Base-by-base conservation (phyloP, 2,888 invertebrate genomes). In the Creontiades dilutus region DNA sequence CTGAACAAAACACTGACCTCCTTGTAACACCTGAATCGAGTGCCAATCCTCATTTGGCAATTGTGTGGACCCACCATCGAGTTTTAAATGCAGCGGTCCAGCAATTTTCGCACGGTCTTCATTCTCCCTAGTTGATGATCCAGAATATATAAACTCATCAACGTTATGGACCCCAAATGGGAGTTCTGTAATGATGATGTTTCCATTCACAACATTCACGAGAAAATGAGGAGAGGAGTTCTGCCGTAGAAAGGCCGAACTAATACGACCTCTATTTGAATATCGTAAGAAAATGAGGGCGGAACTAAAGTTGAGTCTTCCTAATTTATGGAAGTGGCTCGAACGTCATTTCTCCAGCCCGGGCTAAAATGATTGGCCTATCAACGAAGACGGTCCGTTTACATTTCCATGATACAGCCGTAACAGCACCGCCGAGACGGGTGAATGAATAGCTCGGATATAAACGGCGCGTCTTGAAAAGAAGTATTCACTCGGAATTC, bases 281-380 rank as follows among this genome's bases (percentile, higher is more conserved):
- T 68, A 23, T 68, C 68, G 23, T 68, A 23, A 68, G 68, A 68
- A 68, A 68, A 23, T 23, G 23, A 23, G 68, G 23, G 23, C 68
- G 68, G 68, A 68, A 68, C 27, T 68, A 68, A 68, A 68, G 11
- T 68, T 23, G 23, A 68, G 68, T 23, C 13, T 16, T 2, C 13
- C 68, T 68, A 68, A 68, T 68, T 68, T 23, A 23, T 68, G 23
- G 23, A 19, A 27, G 68, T 12, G 12, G 68, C 68, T 19, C 19
- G 9, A 68, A 23, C n/a, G 68, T 19, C 68, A 23, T 68, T 27
- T 68, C 11, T 68, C 19, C 11, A 37, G 23, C 16, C 61, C 2
- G 52, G 14, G 68, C 23, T 68, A 19, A 68, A 68, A 68, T 23
- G 68, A 68, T 23, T 68, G 68, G 68, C 23, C 23, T 68, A 68